Conservation (phyloP, 2,113 vertebrate genomes). For the Scortum barcoo region DNA sequence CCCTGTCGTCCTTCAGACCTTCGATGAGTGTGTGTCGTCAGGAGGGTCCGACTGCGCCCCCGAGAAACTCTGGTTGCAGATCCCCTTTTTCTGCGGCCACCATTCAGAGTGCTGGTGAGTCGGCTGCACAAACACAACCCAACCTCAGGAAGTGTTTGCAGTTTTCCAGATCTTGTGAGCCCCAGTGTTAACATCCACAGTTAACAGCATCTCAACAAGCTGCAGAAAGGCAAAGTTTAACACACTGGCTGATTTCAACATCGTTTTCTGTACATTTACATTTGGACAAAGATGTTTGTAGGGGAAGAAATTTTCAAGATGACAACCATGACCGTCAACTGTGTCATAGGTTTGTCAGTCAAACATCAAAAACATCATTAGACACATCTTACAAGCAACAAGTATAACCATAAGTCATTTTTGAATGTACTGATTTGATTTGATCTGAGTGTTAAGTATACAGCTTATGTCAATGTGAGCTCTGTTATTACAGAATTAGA, state of each 20-base stretch:
- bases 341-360: too few relatives aligned
- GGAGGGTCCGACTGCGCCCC: slow-evolving; percentile 97
- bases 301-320: background rate
- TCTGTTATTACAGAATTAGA: too few relatives aligned
- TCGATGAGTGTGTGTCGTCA: slow-evolving; percentile 97
- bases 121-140: background rate
- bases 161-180: background rate
- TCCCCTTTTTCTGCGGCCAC: slow-evolving; percentile 99
- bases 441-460: too few relatives aligned
- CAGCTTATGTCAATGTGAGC: too few relatives aligned
- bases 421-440: too few relatives aligned
- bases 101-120: slow-evolving; percentile 98
- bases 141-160: too few relatives aligned
- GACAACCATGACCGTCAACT: too few relatives aligned
- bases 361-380: too few relatives aligned
- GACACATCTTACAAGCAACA: too few relatives aligned
- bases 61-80: slow-evolving; percentile 99
- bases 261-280: background rate
- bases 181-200: background rate
- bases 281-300: background rate
- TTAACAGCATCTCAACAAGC: background rate
- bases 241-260: background rate
- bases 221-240: background rate
- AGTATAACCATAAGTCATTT: too few relatives aligned
- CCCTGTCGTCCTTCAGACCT: slow-evolving; percentile 88